Conservation (phyloP, 2,888 invertebrate genomes). For the Cremastinae sp. region DNA sequence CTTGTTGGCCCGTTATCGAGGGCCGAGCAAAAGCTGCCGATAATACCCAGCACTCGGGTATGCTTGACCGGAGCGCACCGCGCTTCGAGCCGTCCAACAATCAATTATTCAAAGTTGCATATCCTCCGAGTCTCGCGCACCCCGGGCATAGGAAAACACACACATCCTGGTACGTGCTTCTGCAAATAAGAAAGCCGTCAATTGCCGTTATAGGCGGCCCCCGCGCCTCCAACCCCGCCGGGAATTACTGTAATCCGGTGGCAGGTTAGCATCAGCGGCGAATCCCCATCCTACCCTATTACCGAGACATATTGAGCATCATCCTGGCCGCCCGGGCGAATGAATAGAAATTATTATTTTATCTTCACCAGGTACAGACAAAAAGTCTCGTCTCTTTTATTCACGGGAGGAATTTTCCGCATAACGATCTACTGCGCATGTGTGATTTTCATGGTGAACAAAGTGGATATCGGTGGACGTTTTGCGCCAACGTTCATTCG, state of each 20-base stretch:
- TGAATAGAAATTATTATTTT: slow-evolving; percentile 59
- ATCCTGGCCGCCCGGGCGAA: slow-evolving; percentile 57
- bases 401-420: no score
- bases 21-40: slow-evolving; percentile 34
- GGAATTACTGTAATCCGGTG: slow-evolving; percentile 62
- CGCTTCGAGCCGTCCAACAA: slow-evolving; percentile 14
- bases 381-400: slow-evolving; percentile 17
- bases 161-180: not conserved
- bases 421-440: no score
- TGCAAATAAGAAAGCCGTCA: no score
- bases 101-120: slow-evolving; percentile 52
- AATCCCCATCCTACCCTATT: slow-evolving; percentile 56
- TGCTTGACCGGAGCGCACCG: slow-evolving; percentile 37
- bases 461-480: no score
- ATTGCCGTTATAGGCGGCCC: slow-evolving; percentile 36
- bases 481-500: slow-evolving; percentile 61
- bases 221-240: slow-evolving; percentile 48
- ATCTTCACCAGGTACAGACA: slow-evolving; percentile 37
- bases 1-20: slow-evolving; percentile 49
- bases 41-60: slow-evolving; percentile 44
- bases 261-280: slow-evolving; percentile 49
- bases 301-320: slow-evolving; percentile 60
- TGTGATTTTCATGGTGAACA: no score
- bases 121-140: slow-evolving; percentile 6
- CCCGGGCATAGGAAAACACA: slow-evolving; percentile 51